These are phyloP conservation scores for Trichacis sp. DNA, from an alignment of 2,888 invertebrate genomes.

Conservation along the genomic window DNA sequence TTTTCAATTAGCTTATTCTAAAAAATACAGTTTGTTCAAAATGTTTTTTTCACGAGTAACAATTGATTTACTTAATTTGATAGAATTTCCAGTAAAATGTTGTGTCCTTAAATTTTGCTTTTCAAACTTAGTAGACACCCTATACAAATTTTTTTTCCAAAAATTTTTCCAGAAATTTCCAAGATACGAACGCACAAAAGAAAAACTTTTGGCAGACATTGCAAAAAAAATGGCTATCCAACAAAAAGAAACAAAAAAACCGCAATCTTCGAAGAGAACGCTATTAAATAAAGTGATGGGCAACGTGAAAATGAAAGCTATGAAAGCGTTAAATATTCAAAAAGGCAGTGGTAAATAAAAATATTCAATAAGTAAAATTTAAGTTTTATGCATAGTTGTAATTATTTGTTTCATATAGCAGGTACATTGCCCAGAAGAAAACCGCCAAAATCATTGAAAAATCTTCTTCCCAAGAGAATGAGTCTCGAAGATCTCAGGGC, in stretches of 20 bases:
- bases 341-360: slow-evolving; percentile 48
- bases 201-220: slow-evolving; percentile 70
- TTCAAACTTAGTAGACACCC: too few species aligned
- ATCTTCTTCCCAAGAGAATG: slow-evolving; percentile 47
- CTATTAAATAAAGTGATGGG: slow-evolving; percentile 71
- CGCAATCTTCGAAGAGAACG: slow-evolving; percentile 62
- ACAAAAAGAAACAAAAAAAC: slow-evolving; percentile 51
- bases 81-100: too few species aligned
- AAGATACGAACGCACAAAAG: slow-evolving; percentile 69
- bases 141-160: not conserved
- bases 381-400: too few species aligned
- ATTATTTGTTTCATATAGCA: too few species aligned
- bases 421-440: slow-evolving; percentile 34
- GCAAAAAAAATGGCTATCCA: slow-evolving; percentile 64
- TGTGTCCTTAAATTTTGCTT: not conserved
- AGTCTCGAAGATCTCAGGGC: slow-evolving; percentile 42
- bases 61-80: too few species aligned
- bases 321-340: slow-evolving; percentile 70
- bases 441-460: slow-evolving; percentile 27
- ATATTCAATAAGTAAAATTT: too few species aligned
- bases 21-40: too few species aligned
- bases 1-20: too few species aligned
- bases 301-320: slow-evolving; percentile 72
- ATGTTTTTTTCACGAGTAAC: too few species aligned
- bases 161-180: slow-evolving; percentile 70